phyloP scores from a whole-genome alignment of 2,113 vertebrate species.

The Lophius piscatorius region DNA sequence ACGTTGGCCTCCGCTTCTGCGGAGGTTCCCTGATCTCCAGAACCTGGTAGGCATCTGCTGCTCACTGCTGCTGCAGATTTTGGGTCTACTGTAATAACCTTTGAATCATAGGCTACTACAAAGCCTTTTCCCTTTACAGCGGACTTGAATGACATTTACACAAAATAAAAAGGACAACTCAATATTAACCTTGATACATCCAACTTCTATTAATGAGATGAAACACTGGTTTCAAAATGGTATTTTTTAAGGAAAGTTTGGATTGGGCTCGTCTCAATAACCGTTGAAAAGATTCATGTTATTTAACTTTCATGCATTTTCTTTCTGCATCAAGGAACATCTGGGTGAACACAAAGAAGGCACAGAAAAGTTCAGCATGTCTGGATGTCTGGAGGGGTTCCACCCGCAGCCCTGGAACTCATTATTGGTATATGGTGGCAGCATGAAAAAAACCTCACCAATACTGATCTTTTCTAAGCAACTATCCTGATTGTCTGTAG shows the following conservation, averaged over 20 bases:
- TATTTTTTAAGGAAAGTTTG: too few species aligned
- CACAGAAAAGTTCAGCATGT: constrained; percentile 82
- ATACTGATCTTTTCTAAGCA: constrained; percentile 44
- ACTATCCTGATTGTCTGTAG: constrained; percentile 82
- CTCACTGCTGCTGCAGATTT: constrained; percentile 85
- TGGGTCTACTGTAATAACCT: too few species aligned
- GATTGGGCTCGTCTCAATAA: too few species aligned
- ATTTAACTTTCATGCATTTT: too few species aligned
- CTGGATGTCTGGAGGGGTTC: constrained; percentile 91
- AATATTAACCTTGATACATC: too few species aligned
- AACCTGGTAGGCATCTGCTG: constrained; percentile 86
- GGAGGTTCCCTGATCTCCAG: constrained; percentile 81
- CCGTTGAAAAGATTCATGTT: too few species aligned
- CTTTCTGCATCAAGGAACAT: constrained; percentile 73
- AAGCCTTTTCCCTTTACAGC: too few species aligned
- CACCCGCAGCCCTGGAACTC: constrained; percentile 77
- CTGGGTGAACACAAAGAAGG: constrained; percentile 86
- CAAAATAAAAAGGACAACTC: too few species aligned
- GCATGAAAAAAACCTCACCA: neutral
- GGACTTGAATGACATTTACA: too few species aligned
- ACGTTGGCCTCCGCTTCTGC: constrained; percentile 81
- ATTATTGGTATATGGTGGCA: constrained; percentile 22
- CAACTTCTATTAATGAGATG: too few species aligned
- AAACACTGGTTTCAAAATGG: too few species aligned
- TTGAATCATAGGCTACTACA: too few species aligned